These are phyloP conservation scores for Heliconius eleuchia DNA, from an alignment of 1,140 invertebrate genomes.

Conservation along the genomic window DNA sequence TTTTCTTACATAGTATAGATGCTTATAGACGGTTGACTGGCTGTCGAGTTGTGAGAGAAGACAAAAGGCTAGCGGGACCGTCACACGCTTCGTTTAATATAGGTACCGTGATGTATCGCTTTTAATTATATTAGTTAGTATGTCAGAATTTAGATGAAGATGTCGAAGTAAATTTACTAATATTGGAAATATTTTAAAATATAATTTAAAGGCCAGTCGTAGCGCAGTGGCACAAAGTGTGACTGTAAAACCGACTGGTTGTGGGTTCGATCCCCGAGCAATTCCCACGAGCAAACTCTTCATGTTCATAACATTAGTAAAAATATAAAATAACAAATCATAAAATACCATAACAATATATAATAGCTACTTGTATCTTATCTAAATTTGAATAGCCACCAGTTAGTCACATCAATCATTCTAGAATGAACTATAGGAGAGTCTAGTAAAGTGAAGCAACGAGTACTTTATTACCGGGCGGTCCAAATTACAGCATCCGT, in stretches of 20 bases:
- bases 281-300: too few species aligned
- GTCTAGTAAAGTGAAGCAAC: neutral
- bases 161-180: too few species aligned
- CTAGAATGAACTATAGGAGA: neutral
- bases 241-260: too few species aligned
- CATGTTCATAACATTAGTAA: too few species aligned
- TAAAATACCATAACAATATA: neutral
- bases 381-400: neutral
- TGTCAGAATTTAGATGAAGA: too few species aligned
- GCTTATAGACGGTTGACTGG: neutral
- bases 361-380: neutral
- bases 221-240: too few species aligned
- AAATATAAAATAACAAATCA: too few species aligned
- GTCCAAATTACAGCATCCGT: constrained; percentile 26
- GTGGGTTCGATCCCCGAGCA: too few species aligned
- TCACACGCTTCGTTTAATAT: neutral
- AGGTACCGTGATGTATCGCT: neutral
- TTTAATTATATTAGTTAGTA: too few species aligned
- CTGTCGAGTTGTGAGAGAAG: neutral
- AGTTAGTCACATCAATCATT: neutral
- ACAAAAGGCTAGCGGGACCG: neutral
- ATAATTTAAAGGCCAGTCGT: too few species aligned
- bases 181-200: too few species aligned
- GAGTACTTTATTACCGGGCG: neutral
- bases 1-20: neutral